Base-by-base conservation (phyloP, 2,113 vertebrate genomes). In the Albula glossodonta region DNA sequence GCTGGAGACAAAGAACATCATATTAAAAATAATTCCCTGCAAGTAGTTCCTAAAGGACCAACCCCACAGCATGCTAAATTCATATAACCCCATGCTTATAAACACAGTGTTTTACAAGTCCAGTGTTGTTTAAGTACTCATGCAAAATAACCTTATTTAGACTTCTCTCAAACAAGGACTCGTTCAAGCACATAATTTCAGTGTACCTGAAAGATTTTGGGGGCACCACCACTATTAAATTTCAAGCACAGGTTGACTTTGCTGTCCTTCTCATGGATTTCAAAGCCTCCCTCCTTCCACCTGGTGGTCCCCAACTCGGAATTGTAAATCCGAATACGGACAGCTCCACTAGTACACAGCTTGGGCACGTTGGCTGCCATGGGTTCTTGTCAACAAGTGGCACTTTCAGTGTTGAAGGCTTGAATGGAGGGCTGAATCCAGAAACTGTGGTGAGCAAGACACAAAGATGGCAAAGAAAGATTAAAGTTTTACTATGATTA, bases 231-330 rank as follows among this genome's bases (percentile, higher is more conserved):
- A 87, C 96, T 95, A 90, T 90, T 99, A 93, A 98, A 99, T 90
- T 95, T 96, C 81, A 99, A 89, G 25, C 96, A 93, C 41, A 99
- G 94, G 89, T 90, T 97, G 87, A 97, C 94, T 96, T 97, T 99
- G 93, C 95, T 99, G 87, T 99, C 98, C 90, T 97, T 99, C 92
- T 99, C 98, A 86, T 97, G 94, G 83, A 99, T 97, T 94, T 99
- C 98, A 94, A 99, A 98, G 17, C 95, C 96, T 56, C 98, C 98
- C 89, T 99, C 98, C 93, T 95, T 99, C 98, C 98, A 99, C 63
- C 95, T 97, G 8, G 97, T 97, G 91, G 97, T 97, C 11, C 98
- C 98, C 57, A 96, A 92, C 12, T 98, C 97, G 10, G 97, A 88
- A 90, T 97, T 97, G 87, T 88, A 93, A 81, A 98, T 92, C 89